Evolutionary conservation across 2,888 invertebrate genomes (phyloP).

Genomic region (Maniola hyperantus): DNA sequence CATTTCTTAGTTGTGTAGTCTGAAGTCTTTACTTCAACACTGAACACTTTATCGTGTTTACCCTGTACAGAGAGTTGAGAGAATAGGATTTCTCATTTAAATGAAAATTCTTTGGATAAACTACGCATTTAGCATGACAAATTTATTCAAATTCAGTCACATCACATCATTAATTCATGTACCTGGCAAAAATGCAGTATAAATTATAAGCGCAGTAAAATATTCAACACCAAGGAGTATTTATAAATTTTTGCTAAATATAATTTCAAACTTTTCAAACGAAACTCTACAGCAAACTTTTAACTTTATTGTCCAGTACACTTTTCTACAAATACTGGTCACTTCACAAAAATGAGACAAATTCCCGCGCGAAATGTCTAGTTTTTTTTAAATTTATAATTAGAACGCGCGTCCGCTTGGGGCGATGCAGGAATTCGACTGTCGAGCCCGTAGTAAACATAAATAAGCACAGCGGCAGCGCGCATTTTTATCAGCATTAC

Average conservation of each 20-base stretch:
- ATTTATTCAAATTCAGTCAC: no score
- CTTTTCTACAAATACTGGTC: neutral
- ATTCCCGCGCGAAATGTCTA: slow-evolving; percentile 15
- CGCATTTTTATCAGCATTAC: slow-evolving; percentile 20
- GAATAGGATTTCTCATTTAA: no score
- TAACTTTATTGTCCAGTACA: neutral
- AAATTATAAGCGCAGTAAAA: slow-evolving; percentile 2
- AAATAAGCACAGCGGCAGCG: slow-evolving; percentile 13
- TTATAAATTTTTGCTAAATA: neutral
- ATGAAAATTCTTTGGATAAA: no score
- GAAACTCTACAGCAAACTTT: neutral
- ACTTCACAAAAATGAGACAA: neutral
- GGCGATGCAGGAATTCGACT: slow-evolving; percentile 12
- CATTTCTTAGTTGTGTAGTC: no score
- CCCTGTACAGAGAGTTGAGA: no score
- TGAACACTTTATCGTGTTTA: no score
- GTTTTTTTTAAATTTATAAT: slow-evolving; percentile 16
- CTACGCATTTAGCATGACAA: no score
- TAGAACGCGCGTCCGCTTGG: slow-evolving; percentile 14
- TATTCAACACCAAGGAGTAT: slow-evolving; percentile 12
- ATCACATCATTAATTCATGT: no score
- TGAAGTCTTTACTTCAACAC: no score
- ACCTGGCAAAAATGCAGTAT: neutral
- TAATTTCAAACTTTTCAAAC: neutral
- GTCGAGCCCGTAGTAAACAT: slow-evolving; percentile 17